A percentile compares a stretch with the other conserved stretches of the same genome.
phyloP scores from a whole-genome alignment of 2,888 invertebrate genomes.

The Drosophila longiperda region DNA sequence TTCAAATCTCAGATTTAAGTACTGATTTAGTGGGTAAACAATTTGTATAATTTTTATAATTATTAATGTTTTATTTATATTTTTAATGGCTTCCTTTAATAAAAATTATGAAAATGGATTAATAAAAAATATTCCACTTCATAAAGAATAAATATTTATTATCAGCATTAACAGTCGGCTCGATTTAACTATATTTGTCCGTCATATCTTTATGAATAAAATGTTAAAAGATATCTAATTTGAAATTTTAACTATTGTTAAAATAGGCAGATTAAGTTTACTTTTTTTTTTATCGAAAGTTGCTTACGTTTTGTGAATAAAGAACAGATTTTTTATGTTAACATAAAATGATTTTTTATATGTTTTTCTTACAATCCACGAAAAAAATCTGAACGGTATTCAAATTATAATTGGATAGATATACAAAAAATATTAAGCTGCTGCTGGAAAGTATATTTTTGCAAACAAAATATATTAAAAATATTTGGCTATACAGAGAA shows the following conservation, averaged over 20 bases:
- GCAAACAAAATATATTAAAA: neutral
- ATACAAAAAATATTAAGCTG: neutral
- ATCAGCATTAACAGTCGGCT: neutral
- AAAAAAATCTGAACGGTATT: neutral
- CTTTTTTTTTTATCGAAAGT: neutral
- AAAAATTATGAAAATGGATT: neutral
- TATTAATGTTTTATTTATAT: neutral
- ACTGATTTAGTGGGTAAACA: neutral
- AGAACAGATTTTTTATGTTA: neutral
- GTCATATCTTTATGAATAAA: no score
- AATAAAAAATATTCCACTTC: neutral
- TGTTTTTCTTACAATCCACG: neutral
- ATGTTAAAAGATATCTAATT: neutral
- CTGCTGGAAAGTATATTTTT: neutral
- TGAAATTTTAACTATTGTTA: neutral
- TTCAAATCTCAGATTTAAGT: neutral
- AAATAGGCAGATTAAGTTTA: neutral
- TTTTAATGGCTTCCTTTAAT: no score
- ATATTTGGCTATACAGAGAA: neutral
- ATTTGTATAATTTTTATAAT: no score
- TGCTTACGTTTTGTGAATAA: neutral
- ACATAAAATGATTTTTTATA: neutral
- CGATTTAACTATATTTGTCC: no score
- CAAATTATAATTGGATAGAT: neutral
- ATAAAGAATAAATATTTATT: neutral